Conservation (phyloP, 2,888 invertebrate genomes). For the Trisateles emortualis region DNA sequence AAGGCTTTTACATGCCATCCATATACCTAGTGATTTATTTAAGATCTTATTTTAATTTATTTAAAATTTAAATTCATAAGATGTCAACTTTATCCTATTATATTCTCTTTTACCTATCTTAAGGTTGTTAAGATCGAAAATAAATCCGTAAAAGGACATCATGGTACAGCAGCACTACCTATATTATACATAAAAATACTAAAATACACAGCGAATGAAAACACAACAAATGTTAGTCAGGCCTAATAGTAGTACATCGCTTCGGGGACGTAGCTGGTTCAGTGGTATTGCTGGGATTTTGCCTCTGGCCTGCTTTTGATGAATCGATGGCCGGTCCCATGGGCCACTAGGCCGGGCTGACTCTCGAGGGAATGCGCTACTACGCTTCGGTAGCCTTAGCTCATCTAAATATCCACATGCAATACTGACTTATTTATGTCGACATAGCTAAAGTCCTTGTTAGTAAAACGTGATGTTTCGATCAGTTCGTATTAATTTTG, state of each 20-base stretch:
- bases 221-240: constrained; percentile 18
- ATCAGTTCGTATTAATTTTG: too few species aligned
- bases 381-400: constrained; percentile 24
- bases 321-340: constrained; percentile 64
- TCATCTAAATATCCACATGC: constrained; percentile 40
- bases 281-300: constrained; percentile 48
- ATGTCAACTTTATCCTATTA: too few species aligned
- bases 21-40: too few species aligned
- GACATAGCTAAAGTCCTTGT: not conserved
- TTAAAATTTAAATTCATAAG: too few species aligned
- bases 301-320: constrained; percentile 63
- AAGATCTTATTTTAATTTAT: too few species aligned
- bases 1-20: too few species aligned
- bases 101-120: too few species aligned
- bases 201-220: too few species aligned
- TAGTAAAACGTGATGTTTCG: not conserved
- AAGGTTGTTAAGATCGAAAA: too few species aligned
- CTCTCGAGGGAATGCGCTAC: constrained; percentile 34
- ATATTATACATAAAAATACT: too few species aligned
- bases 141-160: too few species aligned
- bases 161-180: too few species aligned
- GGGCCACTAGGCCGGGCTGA: constrained; percentile 53
- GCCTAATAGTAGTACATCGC: constrained; percentile 28
- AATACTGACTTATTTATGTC: constrained; percentile 24
- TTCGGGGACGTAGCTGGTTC: constrained; percentile 38